Percentiles rank a stretch among this genome's conserved stretches.
These are phyloP conservation scores for Scrobipalpa costella DNA, from an alignment of 2,888 invertebrate genomes.

Conservation along the genomic window DNA sequence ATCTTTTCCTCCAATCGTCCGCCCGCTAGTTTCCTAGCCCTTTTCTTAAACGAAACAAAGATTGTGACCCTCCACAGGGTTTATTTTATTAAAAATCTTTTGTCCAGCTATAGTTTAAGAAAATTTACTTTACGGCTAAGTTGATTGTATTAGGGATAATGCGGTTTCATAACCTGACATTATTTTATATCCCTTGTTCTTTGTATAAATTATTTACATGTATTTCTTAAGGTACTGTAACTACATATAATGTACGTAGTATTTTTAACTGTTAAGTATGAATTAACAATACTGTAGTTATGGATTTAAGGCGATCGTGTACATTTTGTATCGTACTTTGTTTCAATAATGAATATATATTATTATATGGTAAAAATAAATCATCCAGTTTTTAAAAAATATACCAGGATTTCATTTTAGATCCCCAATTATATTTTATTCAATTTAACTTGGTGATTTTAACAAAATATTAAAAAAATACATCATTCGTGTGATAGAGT, in stretches of 20 bases:
- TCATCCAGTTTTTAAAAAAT: constrained; percentile 84
- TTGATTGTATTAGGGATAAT: constrained; percentile 38
- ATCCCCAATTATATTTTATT: constrained; percentile 12
- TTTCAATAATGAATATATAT: constrained; percentile 85
- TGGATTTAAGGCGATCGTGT: constrained; percentile 82
- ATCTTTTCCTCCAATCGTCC: not conserved
- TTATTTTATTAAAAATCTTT: constrained; percentile 62
- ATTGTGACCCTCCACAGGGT: constrained; percentile 53
- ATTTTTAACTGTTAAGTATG: constrained; percentile 81
- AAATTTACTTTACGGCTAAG: constrained; percentile 23
- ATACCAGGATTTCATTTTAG: constrained; percentile 64
- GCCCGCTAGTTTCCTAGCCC: constrained; percentile 13
- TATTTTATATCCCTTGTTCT: constrained; percentile 58
- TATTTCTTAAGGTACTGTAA: constrained; percentile 69
- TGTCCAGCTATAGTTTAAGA: constrained; percentile 66
- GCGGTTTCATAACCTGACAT: constrained; percentile 38
- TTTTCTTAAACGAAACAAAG: constrained; percentile 50
- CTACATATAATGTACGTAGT: constrained; percentile 80
- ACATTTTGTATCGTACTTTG: constrained; percentile 90
- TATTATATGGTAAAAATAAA: constrained; percentile 86
- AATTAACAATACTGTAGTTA: constrained; percentile 75
- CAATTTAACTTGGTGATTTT: not conserved
- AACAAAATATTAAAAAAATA: not conserved
- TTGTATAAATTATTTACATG: constrained; percentile 78
- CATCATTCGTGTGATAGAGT: no score